phyloP scores from a whole-genome alignment of 2,888 invertebrate species.

The Heteromurus nitidus region DNA sequence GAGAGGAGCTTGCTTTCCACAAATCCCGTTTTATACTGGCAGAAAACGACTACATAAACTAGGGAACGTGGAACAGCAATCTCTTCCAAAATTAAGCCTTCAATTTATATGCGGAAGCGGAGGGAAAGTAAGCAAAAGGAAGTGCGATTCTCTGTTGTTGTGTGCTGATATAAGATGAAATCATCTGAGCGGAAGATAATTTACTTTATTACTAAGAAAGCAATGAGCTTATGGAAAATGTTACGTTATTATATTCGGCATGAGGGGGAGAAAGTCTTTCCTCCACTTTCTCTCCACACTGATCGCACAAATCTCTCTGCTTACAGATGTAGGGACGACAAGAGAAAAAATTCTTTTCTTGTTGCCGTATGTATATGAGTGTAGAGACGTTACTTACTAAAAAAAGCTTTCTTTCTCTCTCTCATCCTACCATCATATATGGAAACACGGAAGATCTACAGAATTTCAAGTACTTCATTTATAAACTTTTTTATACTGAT shows the following conservation, averaged over 20 bases:
- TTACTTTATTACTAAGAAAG: slow-evolving; percentile 28
- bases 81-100: slow-evolving; percentile 46
- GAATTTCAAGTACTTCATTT: slow-evolving; percentile 18
- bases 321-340: too few species aligned
- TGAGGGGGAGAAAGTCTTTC: too few species aligned
- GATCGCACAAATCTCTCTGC: too few species aligned
- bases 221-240: slow-evolving; percentile 23
- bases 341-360: too few species aligned
- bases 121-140: slow-evolving; percentile 17
- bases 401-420: too few species aligned
- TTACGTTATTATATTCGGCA: slow-evolving; percentile 8
- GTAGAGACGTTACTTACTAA: too few species aligned
- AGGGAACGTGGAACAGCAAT: slow-evolving; percentile 1
- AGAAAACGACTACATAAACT: background rate
- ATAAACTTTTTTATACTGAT: slow-evolving; percentile 13
- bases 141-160: slow-evolving; percentile 10
- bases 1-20: slow-evolving; percentile 3
- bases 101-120: slow-evolving; percentile 42
- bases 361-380: too few species aligned
- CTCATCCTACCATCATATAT: background rate
- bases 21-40: slow-evolving; percentile 14
- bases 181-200: slow-evolving; percentile 27
- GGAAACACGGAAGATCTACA: background rate
- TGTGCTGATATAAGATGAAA: slow-evolving; percentile 15
- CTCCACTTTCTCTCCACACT: background rate